These are phyloP conservation scores for Drosophila austrosaltans DNA, from an alignment of 2,888 invertebrate genomes.

Conservation along the genomic window DNA sequence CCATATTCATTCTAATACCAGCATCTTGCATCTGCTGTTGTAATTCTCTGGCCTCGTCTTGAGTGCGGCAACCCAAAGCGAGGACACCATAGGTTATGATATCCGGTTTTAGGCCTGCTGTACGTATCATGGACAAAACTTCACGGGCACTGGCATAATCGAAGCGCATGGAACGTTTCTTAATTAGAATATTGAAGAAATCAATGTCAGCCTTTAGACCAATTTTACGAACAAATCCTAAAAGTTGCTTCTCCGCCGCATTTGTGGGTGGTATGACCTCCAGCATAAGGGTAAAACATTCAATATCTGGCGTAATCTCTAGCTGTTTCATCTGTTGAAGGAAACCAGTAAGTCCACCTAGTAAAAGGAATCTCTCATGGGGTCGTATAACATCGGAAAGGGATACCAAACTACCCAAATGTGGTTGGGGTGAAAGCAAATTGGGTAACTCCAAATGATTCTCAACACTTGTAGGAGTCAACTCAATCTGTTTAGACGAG, in stretches of 20 bases:
- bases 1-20: slow-evolving; percentile 88
- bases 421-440: slow-evolving; percentile 86
- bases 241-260: slow-evolving; percentile 88
- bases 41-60: slow-evolving; percentile 87
- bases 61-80: slow-evolving; percentile 89
- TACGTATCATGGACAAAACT: slow-evolving; percentile 85
- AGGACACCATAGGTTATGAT: slow-evolving; percentile 94
- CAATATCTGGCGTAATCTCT: slow-evolving; percentile 89
- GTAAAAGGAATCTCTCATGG: slow-evolving; percentile 88
- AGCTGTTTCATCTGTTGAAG: slow-evolving; percentile 89
- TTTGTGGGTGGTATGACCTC: slow-evolving; percentile 88
- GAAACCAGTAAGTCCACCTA: slow-evolving; percentile 91
- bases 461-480: background rate
- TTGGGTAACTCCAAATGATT: slow-evolving; percentile 85
- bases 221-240: slow-evolving; percentile 86
- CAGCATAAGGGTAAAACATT: slow-evolving; percentile 91
- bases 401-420: slow-evolving; percentile 86
- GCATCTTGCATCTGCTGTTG: slow-evolving; percentile 88
- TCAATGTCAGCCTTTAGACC: slow-evolving; percentile 89
- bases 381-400: slow-evolving; percentile 86
- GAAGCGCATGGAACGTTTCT: slow-evolving; percentile 88
- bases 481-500: slow-evolving; percentile 19
- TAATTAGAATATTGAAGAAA: slow-evolving; percentile 94
- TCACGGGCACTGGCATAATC: slow-evolving; percentile 89
- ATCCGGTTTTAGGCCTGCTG: slow-evolving; percentile 87